Evolutionary conservation across 1,140 invertebrate species (phyloP), one percentile per base, ranked within the genome.

Genomic region (Pentalonia nigronervosa): DNA sequence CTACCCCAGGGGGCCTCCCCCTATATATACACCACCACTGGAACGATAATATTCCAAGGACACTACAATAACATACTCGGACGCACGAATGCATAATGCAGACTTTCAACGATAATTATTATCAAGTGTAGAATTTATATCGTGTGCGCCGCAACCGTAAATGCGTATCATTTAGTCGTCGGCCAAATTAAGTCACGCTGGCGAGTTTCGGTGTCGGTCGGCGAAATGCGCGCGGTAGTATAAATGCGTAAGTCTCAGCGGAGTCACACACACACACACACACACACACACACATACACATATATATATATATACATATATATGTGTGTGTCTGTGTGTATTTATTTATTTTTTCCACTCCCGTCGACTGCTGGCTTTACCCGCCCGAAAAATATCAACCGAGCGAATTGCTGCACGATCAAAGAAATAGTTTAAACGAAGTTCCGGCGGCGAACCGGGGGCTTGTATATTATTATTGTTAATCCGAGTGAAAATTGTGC

Each of bases 381-480:
- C 34, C n/a, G 20, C 48, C 21, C 48, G 30, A 53, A 89, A 53
- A 89, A 53, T 53, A 36, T 23, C 87, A 36, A 89, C 87, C n/a
- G 20, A 25, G 88, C 88, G 48, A 86, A 86, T 76, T 34, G 34
- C 87, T 4, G 41, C 41, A n/a, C 48, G 88, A 89, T 89, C 88
- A 89, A 89, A 89, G 88, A 56, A 89, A 89, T 89, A 89, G 88
- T 89, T 89, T 89, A 21, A 89, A 56, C 88, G 48, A 20, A 89
- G 50, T 89, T 89, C 50, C 48, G 87, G 30, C 47, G 47, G 17
- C 48, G 84, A 30, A n/a, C 30, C 36, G 81, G 30, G 86, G 9
- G 47, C 30, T 17, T 7, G 81, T 36, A 36, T 36, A 9, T 30
- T 48, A n/a, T 89, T 53, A 53, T 89, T 53, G 87, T 89, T 89